Evolutionary conservation across 2,797 vertebrate species (phyloP).

Genomic region (Eulemur mongoz): DNA sequence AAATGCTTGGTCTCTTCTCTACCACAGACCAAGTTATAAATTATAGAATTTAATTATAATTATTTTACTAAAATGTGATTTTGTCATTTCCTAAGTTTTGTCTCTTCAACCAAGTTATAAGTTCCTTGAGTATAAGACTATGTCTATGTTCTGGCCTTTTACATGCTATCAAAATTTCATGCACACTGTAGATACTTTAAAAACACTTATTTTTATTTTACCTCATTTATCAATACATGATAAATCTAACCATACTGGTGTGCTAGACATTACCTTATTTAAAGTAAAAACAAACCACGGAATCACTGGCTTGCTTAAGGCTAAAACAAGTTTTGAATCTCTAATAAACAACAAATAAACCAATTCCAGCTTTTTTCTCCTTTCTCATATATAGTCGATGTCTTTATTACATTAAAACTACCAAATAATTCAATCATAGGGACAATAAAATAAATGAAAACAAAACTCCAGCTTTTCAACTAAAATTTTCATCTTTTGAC

Average conservation of each 20-base stretch:
- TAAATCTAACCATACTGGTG: slow-evolving; percentile 15
- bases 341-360: neutral
- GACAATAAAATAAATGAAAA: neutral
- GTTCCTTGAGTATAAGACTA: neutral
- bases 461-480: neutral
- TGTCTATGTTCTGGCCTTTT: neutral
- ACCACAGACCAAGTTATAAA: slow-evolving; percentile 10
- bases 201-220: slow-evolving; percentile 20
- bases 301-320: neutral
- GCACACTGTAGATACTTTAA: neutral
- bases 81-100: slow-evolving; percentile 10
- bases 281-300: slow-evolving; percentile 45
- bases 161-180: neutral
- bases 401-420: slow-evolving; percentile 38
- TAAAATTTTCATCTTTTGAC: slow-evolving; percentile 41
- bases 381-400: neutral
- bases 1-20: slow-evolving; percentile 4
- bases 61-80: slow-evolving; percentile 24
- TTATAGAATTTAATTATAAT: neutral
- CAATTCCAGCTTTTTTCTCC: neutral
- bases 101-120: neutral
- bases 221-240: neutral
- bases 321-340: slow-evolving; percentile 36
- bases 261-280: neutral
- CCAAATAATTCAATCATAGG: neutral